Conservation (phyloP, 2,888 invertebrate genomes). For the Aspidapion aeneum region DNA sequence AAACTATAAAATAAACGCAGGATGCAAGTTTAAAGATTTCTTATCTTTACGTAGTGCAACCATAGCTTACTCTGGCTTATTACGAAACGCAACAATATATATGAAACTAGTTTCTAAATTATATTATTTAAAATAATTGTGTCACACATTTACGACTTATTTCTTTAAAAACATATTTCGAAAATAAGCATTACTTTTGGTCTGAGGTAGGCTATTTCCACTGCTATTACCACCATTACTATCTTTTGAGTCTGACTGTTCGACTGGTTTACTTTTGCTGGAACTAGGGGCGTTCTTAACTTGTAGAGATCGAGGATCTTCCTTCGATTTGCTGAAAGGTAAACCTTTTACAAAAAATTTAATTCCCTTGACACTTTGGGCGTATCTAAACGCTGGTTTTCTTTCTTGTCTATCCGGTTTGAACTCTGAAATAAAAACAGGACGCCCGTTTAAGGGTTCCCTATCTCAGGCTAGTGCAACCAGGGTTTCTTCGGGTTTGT, state of each 20-base stretch:
- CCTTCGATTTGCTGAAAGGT: constrained; percentile 63
- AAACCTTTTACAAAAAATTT: constrained; percentile 89
- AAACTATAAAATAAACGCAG: too few relatives aligned
- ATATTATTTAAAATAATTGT: too few relatives aligned
- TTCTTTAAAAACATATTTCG: constrained; percentile 50
- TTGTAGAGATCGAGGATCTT: constrained; percentile 38
- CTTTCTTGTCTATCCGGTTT: constrained; percentile 57
- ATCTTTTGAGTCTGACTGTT: constrained; percentile 13
- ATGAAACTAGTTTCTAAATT: too few relatives aligned
- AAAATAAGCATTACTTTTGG: constrained; percentile 54
- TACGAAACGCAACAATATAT: too few relatives aligned
- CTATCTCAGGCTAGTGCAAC: constrained; percentile 77
- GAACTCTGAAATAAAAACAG: constrained; percentile 83
- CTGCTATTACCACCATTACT: too few relatives aligned
- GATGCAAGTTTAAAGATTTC: too few relatives aligned
- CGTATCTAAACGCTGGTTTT: constrained; percentile 65
- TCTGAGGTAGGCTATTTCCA: too few relatives aligned
- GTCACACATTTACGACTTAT: constrained; percentile 13
- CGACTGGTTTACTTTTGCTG: too few relatives aligned
- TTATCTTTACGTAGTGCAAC: too few relatives aligned
- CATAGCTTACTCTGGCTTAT: too few relatives aligned
- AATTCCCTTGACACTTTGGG: constrained; percentile 72
- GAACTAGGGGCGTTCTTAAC: constrained; percentile 28
- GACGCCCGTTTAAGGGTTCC: constrained; percentile 70
- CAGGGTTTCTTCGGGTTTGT: constrained; percentile 60